Base-by-base conservation (phyloP, 1,140 invertebrate genomes). In the Saccostrea cuccullata region DNA sequence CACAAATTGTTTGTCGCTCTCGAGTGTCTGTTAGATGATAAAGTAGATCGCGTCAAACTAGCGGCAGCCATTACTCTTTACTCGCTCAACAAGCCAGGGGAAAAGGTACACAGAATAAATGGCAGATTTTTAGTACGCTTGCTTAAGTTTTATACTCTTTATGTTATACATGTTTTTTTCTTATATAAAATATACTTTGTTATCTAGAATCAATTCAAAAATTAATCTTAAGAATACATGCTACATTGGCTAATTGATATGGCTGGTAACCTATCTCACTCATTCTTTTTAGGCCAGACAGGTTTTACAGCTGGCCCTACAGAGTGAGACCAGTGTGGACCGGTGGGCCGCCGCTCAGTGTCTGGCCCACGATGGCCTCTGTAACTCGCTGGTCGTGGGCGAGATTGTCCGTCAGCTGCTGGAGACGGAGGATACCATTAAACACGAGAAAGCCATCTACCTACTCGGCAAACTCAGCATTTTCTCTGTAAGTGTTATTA, bases 291-390 rank as follows among this genome's bases (percentile, higher is more conserved):
- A 94, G 93, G 93, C 93, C n/a, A 88, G 93, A 84, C 84, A 86
- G 6, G 90, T 93, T 20, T 64, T 95, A 58, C 89, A 92, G 23
- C 40, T 84, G 40, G 90, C 92, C 9, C 83, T 95, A 64, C 70
- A 86, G 13, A 89, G 91, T 73, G 90, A 93, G 30, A 91, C 87
- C 36, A 36, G 89, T 1, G 88, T 93, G 58, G 94, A 95, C 82
- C 91, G 94, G 40, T 95, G 94, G 94, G 92, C 94, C 9, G 94
- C 94, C 13, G 94, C 93, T 12, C 94, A 95, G 90, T 95, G 94
- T 91, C 92, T 95, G 77, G 94, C 93, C 30, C 92, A 94, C 86
- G 94, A 88, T 90, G 94, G 94, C 26, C 90, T 92, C 13, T 94
- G 92, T 90, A 94, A 95, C 91, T 94, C 93, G 9, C 92, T 94